Percentiles rank a stretch among this genome's conserved stretches.
These are phyloP conservation scores for Torymus texanus DNA, from an alignment of 2,888 invertebrate species.

Conservation along the genomic window DNA sequence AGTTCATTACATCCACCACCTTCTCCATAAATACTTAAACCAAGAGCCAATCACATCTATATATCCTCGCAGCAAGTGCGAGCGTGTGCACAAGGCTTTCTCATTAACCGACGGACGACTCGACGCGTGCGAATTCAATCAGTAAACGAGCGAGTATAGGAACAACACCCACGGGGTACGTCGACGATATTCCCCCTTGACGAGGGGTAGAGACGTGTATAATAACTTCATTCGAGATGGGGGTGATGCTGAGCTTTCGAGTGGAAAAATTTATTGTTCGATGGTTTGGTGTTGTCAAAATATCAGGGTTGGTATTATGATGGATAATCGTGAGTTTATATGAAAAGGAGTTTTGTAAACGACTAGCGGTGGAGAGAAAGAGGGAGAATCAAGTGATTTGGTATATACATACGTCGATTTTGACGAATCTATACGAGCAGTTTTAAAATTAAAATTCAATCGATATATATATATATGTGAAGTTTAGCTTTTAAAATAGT, in stretches of 20 bases:
- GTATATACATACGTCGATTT: too few species aligned
- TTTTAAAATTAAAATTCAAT: too few species aligned
- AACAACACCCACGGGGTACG: slow-evolving; percentile 47
- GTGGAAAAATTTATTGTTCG: slow-evolving; percentile 41
- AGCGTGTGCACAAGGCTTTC: neutral
- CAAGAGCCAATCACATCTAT: slow-evolving; percentile 41
- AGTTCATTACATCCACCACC: slow-evolving; percentile 9
- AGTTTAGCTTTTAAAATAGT: too few species aligned
- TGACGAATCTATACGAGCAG: too few species aligned
- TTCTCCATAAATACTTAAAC: slow-evolving; percentile 38
- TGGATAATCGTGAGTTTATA: slow-evolving; percentile 19
- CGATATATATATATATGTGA: too few species aligned
- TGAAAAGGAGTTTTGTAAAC: neutral
- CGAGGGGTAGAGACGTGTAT: slow-evolving; percentile 26
- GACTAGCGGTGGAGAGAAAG: slow-evolving; percentile 58
- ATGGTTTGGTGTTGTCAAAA: slow-evolving; percentile 46
- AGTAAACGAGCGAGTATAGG: slow-evolving; percentile 43
- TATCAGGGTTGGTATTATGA: slow-evolving; percentile 41
- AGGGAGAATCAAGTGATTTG: too few species aligned
- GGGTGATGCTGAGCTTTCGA: neutral
- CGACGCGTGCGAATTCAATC: slow-evolving; percentile 50
- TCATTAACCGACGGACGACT: slow-evolving; percentile 15
- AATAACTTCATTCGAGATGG: slow-evolving; percentile 41
- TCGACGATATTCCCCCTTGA: too few species aligned
- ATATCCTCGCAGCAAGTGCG: neutral